Conservation (phyloP, 2,888 invertebrate genomes). For the Tribolium freemani region DNA sequence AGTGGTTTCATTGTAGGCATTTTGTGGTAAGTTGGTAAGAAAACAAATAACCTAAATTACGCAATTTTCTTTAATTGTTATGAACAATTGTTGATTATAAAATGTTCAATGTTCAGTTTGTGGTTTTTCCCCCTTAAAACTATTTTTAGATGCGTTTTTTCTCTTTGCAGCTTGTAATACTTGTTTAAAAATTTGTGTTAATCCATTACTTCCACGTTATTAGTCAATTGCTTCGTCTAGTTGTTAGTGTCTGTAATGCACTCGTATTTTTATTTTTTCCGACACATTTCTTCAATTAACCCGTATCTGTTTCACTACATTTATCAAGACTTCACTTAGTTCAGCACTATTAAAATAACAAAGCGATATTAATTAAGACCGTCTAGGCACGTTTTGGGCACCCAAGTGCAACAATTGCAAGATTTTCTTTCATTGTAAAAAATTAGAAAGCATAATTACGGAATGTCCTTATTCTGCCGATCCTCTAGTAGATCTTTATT, state of each 20-base stretch:
- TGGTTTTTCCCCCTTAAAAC: too few relatives aligned
- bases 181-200: neutral
- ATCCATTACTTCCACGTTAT: neutral
- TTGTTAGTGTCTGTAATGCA: neutral
- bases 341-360: constrained; percentile 10
- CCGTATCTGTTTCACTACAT: neutral
- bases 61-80: too few relatives aligned
- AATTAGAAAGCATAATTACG: constrained; percentile 64
- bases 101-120: too few relatives aligned
- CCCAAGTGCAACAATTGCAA: constrained; percentile 2
- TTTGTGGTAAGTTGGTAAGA: too few relatives aligned
- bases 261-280: neutral
- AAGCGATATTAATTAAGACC: constrained; percentile 19
- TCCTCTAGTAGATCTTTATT: neutral
- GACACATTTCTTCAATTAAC: neutral
- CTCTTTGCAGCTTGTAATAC: too few relatives aligned
- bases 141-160: neutral
- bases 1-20: too few relatives aligned
- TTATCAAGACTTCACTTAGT: neutral
- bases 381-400: constrained; percentile 20
- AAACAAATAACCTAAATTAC: too few relatives aligned
- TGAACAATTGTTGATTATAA: too few relatives aligned
- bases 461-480: neutral
- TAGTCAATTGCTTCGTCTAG: neutral
- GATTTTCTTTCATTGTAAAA: constrained; percentile 55